Percentiles rank a stretch among this genome's conserved stretches.
Evolutionary conservation across 1,140 invertebrate genomes (phyloP).

Genomic region (Hestina assimilis): DNA sequence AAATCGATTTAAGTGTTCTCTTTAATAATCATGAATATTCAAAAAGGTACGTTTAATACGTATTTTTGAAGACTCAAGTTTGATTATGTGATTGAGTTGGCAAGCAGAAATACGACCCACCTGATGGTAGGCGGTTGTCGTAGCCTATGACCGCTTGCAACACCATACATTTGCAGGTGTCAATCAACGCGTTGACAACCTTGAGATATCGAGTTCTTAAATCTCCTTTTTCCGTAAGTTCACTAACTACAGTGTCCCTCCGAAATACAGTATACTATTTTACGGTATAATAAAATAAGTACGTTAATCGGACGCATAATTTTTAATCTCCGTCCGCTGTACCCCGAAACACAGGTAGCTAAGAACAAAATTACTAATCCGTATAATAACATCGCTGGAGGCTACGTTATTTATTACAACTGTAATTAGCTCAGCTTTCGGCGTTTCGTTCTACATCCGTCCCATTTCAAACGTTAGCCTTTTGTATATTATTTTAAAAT

Average conservation of each 20-base stretch:
- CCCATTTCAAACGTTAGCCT: slow-evolving; percentile 21
- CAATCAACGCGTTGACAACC: neutral
- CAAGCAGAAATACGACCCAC: no score
- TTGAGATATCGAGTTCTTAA: neutral
- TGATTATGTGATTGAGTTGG: no score
- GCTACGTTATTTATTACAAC: slow-evolving; percentile 54
- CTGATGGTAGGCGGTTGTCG: no score
- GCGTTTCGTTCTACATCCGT: slow-evolving; percentile 26
- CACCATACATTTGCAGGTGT: neutral
- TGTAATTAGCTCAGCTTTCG: slow-evolving; percentile 36
- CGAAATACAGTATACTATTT: neutral
- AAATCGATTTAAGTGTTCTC: no score
- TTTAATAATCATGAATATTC: no score
- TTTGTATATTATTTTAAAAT: slow-evolving; percentile 21
- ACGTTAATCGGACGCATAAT: neutral
- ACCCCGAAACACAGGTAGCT: slow-evolving; percentile 64
- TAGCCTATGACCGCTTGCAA: no score
- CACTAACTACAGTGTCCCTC: neutral
- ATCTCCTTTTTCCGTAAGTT: neutral
- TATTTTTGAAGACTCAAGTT: no score
- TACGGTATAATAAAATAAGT: neutral
- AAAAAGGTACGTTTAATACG: no score
- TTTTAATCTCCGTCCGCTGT: slow-evolving; percentile 5
- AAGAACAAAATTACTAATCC: slow-evolving; percentile 63
- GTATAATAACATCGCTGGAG: slow-evolving; percentile 46